Conservation (phyloP, 92 coral and sea anemone species). For the Montipora capitata region DNA sequence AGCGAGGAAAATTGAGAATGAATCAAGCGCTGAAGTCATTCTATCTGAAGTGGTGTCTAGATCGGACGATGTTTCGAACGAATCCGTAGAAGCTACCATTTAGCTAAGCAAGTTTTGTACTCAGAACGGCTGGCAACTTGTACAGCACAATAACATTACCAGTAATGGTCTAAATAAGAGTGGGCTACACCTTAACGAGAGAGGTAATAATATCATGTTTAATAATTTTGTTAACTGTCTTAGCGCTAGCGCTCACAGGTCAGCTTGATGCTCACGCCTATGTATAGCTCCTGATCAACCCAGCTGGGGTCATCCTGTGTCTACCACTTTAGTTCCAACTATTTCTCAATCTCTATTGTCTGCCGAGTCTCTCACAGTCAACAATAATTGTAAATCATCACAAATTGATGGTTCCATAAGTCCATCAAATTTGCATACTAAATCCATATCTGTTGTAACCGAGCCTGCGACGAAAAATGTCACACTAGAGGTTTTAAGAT, state of each 20-base stretch:
- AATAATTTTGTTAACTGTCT: slow-evolving; percentile 15
- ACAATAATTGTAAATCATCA: not conserved
- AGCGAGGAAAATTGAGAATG: too few species aligned
- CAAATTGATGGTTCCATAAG: slow-evolving; percentile 16
- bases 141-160: too few species aligned
- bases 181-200: too few species aligned
- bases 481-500: slow-evolving; percentile 41
- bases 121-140: too few species aligned
- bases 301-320: slow-evolving; percentile 16
- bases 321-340: not conserved
- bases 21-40: too few species aligned
- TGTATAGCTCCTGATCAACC: slow-evolving; percentile 4
- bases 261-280: slow-evolving; percentile 16
- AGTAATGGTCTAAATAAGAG: too few species aligned
- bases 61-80: too few species aligned
- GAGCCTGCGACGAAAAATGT: not conserved
- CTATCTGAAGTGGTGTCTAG: too few species aligned
- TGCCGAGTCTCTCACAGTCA: not conserved
- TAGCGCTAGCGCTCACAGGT: slow-evolving; percentile 12
- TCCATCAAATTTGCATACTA: not conserved
- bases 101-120: too few species aligned
- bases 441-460: not conserved
- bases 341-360: not conserved
- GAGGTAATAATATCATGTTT: too few species aligned
- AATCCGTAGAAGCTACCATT: too few species aligned